Conservation (phyloP, 2,113 vertebrate species). For the Setophaga kirtlandii region DNA sequence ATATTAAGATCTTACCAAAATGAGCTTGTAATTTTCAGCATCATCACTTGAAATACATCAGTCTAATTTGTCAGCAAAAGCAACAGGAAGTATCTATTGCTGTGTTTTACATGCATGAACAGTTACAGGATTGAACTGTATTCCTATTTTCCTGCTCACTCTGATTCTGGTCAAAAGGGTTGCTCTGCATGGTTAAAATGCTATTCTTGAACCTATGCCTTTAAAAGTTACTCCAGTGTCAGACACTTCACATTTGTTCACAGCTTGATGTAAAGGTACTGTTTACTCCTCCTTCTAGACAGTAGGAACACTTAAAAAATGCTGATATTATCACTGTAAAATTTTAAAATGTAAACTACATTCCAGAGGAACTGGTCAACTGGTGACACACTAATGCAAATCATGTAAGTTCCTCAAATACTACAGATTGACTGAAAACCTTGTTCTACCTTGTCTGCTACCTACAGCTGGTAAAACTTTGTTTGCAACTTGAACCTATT, state of each 20-base stretch:
- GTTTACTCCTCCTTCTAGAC: not conserved
- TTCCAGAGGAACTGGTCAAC: not conserved
- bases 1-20: not conserved
- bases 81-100: not conserved
- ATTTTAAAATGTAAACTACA: not conserved
- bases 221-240: not conserved
- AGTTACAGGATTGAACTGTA: not conserved
- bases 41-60: not conserved
- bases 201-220: not conserved
- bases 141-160: not conserved
- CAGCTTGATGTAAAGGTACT: not conserved
- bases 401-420: not conserved
- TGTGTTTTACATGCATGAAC: not conserved
- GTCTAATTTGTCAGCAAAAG: not conserved
- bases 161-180: not conserved
- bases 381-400: fast-evolving
- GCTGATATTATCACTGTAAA: fast-evolving
- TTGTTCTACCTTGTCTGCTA: not conserved
- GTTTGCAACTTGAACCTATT: not conserved
- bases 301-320: not conserved
- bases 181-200: not conserved
- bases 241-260: not conserved
- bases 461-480: not conserved
- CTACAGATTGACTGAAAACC: not conserved
- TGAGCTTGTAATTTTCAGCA: not conserved